These are phyloP conservation scores for Lycaon pictus DNA, from an alignment of 2,113 vertebrate genomes.

Conservation along the genomic window DNA sequence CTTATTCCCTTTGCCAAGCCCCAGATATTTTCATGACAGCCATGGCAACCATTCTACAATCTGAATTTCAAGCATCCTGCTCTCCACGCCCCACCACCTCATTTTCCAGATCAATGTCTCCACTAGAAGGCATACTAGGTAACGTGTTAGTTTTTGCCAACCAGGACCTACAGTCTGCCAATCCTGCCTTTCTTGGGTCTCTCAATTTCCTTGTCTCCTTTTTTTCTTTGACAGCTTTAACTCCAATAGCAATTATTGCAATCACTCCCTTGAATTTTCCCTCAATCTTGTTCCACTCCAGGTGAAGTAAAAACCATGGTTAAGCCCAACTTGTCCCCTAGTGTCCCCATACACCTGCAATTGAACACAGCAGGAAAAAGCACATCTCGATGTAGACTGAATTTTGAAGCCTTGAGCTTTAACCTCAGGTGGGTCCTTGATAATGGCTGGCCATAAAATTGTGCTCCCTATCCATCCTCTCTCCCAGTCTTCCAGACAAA, in stretches of 20 bases:
- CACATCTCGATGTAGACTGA: not conserved
- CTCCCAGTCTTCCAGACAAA: not conserved
- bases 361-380: not conserved
- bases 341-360: too few relatives aligned
- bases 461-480: not conserved
- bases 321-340: not conserved
- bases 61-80: not conserved
- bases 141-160: not conserved
- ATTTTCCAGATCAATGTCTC: not conserved
- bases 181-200: not conserved
- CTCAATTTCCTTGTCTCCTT: not conserved
- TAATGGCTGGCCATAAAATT: not conserved
- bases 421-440: too few relatives aligned
- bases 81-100: too few relatives aligned
- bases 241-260: not conserved
- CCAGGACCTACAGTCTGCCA: too few relatives aligned
- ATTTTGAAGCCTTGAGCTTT: not conserved
- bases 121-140: too few relatives aligned
- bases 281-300: not conserved
- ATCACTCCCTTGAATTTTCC: too few relatives aligned
- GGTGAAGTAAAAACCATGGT: not conserved
- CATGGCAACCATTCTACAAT: not conserved
- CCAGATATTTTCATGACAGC: not conserved
- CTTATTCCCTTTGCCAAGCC: not conserved
- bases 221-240: not conserved